Conservation (phyloP, 2,888 invertebrate species). For the Oasisia sp. region DNA sequence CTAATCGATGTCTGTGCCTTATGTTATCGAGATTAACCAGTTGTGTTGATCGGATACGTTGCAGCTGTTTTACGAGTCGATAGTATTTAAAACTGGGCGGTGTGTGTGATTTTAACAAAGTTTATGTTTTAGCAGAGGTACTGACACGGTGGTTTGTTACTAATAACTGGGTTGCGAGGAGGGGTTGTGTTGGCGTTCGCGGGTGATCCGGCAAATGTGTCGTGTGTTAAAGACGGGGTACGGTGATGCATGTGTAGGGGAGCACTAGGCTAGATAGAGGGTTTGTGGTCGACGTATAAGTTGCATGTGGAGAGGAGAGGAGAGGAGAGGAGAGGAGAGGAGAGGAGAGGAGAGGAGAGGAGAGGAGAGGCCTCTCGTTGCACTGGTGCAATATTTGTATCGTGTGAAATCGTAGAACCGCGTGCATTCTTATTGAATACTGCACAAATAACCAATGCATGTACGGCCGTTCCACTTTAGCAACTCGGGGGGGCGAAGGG, state of each 20-base stretch:
- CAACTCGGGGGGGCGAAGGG: neutral
- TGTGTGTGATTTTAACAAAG: neutral
- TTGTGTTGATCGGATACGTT: neutral
- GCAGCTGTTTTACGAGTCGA: neutral
- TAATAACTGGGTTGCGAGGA: neutral
- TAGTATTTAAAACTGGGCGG: neutral
- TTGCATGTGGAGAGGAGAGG: neutral
- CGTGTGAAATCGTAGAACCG: neutral
- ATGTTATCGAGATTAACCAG: neutral
- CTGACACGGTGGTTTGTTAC: neutral
- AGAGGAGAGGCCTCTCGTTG: neutral
- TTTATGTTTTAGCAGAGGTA: neutral
- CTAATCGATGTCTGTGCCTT: neutral
- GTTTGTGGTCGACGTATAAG: neutral
- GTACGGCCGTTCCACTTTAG: neutral
- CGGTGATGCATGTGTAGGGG: neutral
- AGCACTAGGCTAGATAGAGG: neutral
- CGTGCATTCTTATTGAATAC: neutral
- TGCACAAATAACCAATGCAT: slow-evolving; percentile 9
- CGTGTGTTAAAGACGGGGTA: neutral
- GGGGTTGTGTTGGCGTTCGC: neutral
- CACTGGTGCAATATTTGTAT: slow-evolving; percentile 17
- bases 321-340: too few species aligned
- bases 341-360: too few species aligned
- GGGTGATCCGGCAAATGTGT: neutral